A percentile compares a stretch with the other conserved stretches of the same genome.
These are phyloP conservation scores for Ploceus nigricollis DNA, from an alignment of 2,113 vertebrate species.

Conservation along the genomic window DNA sequence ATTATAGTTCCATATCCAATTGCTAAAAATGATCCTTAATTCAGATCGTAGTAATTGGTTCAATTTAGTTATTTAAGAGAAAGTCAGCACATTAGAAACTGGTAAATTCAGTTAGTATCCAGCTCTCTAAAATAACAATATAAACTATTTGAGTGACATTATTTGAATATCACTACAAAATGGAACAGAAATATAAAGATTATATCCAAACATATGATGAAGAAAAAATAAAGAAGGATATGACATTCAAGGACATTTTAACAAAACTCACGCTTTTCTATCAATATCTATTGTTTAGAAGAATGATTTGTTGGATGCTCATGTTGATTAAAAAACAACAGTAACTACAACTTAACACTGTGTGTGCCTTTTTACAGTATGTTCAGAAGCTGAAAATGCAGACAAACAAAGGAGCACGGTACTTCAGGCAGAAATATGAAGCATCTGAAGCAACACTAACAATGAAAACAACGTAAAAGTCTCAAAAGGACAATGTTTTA, in stretches of 20 bases:
- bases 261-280: not conserved
- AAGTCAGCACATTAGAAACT: not conserved
- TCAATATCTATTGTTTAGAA: not conserved
- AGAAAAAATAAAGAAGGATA: not conserved
- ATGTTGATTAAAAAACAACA: conserved; percentile 29
- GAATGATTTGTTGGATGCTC: not conserved
- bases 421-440: not conserved
- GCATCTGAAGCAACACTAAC: not conserved
- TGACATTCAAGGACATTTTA: not conserved
- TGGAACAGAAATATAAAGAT: not conserved
- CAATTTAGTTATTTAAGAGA: not conserved
- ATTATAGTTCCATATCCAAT: not conserved
- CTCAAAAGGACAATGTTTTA: conserved; percentile 9
- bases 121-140: not conserved
- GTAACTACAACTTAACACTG: not conserved
- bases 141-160: not conserved
- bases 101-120: not conserved
- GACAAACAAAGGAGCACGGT: not conserved
- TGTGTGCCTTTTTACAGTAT: not conserved
- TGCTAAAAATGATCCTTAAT: not conserved
- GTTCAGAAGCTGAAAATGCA: not conserved
- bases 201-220: not conserved
- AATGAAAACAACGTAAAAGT: not conserved
- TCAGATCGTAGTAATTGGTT: not conserved
- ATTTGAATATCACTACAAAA: not conserved